These are phyloP conservation scores for Colaptes auratus DNA, from an alignment of 2,113 vertebrate species.

Conservation along the genomic window DNA sequence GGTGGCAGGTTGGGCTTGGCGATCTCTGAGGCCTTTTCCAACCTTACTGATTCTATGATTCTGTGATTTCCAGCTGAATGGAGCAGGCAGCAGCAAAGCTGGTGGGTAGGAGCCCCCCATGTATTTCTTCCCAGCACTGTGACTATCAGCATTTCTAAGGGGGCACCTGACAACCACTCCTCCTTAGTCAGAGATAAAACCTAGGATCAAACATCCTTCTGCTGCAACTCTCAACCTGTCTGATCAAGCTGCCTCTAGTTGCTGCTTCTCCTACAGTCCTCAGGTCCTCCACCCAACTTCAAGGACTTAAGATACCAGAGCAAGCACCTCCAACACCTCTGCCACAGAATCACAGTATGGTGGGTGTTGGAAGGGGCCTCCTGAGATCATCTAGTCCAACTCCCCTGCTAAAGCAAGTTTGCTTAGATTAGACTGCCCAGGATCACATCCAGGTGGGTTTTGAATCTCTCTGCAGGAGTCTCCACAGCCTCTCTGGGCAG, in stretches of 20 bases:
- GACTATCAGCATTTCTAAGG: background rate
- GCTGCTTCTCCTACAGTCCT: background rate
- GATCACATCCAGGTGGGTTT: background rate
- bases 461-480: background rate
- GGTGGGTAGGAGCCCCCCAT: background rate
- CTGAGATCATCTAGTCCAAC: background rate
- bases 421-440: background rate
- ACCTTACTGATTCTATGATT: too few species aligned
- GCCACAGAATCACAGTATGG: background rate
- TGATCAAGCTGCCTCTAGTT: background rate
- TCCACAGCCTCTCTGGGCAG: background rate
- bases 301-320: background rate
- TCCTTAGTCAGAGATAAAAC: background rate
- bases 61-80: background rate
- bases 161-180: background rate
- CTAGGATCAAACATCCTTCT: background rate
- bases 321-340: background rate
- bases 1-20: too few species aligned
- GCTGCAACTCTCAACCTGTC: background rate
- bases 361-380: background rate
- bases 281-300: background rate
- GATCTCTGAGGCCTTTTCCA: too few species aligned
- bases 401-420: background rate
- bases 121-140: background rate
- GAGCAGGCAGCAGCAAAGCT: background rate